A percentile compares a stretch with the other conserved stretches of the same genome.
phyloP scores from a whole-genome alignment of 2,888 invertebrate species.

The Hirtodrosophila alboralis region DNA sequence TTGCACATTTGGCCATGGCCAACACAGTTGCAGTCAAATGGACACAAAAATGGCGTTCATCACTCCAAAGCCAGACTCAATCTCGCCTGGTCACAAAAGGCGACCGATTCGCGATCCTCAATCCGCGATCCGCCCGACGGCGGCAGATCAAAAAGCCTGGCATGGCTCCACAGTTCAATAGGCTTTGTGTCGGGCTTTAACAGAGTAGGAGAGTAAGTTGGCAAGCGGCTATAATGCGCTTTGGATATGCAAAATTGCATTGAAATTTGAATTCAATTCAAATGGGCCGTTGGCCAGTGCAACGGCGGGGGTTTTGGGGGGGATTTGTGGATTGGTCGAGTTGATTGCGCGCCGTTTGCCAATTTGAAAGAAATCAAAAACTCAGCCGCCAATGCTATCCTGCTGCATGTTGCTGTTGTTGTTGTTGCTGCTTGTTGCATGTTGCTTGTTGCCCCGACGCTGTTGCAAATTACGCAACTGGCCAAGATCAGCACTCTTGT shows the following conservation, averaged over 20 bases:
- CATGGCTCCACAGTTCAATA: conserved; percentile 76
- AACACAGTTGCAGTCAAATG: conserved; percentile 27
- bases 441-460: conserved; percentile 29
- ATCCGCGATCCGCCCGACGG: conserved; percentile 63
- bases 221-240: conserved; percentile 80
- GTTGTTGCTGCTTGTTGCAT: conserved; percentile 35
- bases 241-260: conserved; percentile 83
- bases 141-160: conserved; percentile 65
- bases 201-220: conserved; percentile 66
- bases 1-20: conserved; percentile 41
- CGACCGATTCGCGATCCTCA: no score
- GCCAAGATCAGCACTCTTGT: conserved; percentile 68
- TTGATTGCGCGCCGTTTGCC: conserved; percentile 75
- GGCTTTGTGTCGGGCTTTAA: conserved; percentile 63
- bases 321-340: conserved; percentile 51
- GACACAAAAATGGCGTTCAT: conserved; percentile 69
- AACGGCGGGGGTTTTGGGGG: conserved; percentile 18
- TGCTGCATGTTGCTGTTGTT: conserved; percentile 17
- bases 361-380: conserved; percentile 81
- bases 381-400: conserved; percentile 55
- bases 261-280: conserved; percentile 83
- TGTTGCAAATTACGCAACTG: conserved; percentile 75
- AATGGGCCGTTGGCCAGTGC: conserved; percentile 58
- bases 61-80: conserved; percentile 62
- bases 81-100: conserved; percentile 57